Conservation (phyloP, 1,140 invertebrate genomes). For the Drosophila seguyi region DNA sequence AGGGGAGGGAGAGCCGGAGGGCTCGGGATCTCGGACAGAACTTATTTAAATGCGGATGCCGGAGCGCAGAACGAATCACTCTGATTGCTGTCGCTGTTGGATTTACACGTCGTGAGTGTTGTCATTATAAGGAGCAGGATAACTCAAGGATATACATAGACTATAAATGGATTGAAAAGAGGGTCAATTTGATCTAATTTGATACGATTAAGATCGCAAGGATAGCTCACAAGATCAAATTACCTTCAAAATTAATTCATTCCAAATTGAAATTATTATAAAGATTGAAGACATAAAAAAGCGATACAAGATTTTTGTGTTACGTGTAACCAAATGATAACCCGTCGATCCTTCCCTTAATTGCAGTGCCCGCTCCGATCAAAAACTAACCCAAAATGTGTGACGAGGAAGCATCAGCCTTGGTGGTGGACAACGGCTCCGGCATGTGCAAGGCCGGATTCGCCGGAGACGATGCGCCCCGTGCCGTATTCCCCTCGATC, state of each 20-base stretch:
- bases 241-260: background rate
- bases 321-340: slow-evolving; percentile 1
- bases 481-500: slow-evolving; percentile 92
- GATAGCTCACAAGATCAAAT: background rate
- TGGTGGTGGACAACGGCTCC: slow-evolving; percentile 96
- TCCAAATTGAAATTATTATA: background rate
- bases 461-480: slow-evolving; percentile 86
- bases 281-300: background rate
- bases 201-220: background rate
- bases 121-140: slow-evolving; percentile 40
- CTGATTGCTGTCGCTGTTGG: slow-evolving; percentile 80
- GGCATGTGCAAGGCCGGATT: slow-evolving; percentile 96
- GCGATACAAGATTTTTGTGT: background rate
- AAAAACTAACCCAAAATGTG: slow-evolving; percentile 71
- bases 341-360: slow-evolving; percentile 9
- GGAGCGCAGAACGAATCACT: slow-evolving; percentile 70
- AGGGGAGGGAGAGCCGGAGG: slow-evolving; percentile 2
- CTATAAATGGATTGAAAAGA: background rate
- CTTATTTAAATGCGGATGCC: slow-evolving; percentile 73
- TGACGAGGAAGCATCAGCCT: slow-evolving; percentile 94
- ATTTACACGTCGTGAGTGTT: slow-evolving; percentile 79
- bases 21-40: slow-evolving; percentile 48
- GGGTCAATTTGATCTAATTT: slow-evolving; percentile 4
- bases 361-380: slow-evolving; percentile 61
- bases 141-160: slow-evolving; percentile 5